Base-by-base conservation (phyloP, 1,140 invertebrate species). In the Tyrophagus putrescentiae region DNA sequence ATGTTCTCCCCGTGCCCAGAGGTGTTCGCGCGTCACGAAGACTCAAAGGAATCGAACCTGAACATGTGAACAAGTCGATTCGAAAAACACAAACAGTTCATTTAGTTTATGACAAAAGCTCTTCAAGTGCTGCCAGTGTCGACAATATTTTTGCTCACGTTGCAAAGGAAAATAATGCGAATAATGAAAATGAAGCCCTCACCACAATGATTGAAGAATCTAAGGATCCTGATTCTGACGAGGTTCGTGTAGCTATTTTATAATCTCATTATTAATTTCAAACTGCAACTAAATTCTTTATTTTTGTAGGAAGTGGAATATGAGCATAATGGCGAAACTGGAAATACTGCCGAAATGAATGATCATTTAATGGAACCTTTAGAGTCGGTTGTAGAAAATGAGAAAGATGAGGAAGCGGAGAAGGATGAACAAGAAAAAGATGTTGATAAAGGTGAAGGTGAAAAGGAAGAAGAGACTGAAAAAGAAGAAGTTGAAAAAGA, bases 31-130 rank as follows among this genome's bases (percentile, higher is more conserved):
- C 56, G 16, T 57, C 56, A 13, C 16, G 56, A 39, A 1, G 56
- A 44, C 31, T 57, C 39, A 34, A 57, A 57, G 56, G 56, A 44
- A 41, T 57, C 18, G 56, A 57, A 41, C 56, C 56, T 21, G 56
- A 57, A 39, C 13, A 13, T 23, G 52, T 54, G 4, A 54, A 31
- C 25, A 13, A n/a, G n/a, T n/a, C 13, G n/a, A 9, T 25, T 3
- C 52, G 25, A 54, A 54, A 27, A 54, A 21, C 52, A 13, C 25
- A 13, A 33, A 54, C 13, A 23, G 39, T 54, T 32, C 52, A 54
- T 54, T 13, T 54, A 34, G 28, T 33, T 3, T 54, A 31, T 54
- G 28, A 54, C 7, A 54, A 54, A 54, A 25, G 31, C 27, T 42
- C 41, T 21, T 5, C 41, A 5, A 42, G 25, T 42, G 18, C 25